These are phyloP conservation scores for Dermolepida albohirtum DNA, from an alignment of 2,888 invertebrate genomes.

Conservation along the genomic window DNA sequence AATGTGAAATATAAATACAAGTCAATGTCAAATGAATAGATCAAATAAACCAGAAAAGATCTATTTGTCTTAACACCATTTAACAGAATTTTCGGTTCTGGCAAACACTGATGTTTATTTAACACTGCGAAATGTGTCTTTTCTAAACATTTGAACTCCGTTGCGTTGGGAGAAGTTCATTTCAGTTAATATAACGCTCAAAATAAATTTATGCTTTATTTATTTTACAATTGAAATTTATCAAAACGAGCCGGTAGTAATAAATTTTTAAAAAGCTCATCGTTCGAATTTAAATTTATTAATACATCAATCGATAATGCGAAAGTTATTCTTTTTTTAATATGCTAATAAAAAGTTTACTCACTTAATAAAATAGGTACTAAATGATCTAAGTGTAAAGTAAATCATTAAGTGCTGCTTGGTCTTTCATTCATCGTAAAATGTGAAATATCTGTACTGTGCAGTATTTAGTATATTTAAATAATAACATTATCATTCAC, in stretches of 20 bases:
- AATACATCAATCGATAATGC: slow-evolving; percentile 31
- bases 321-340: slow-evolving; percentile 32
- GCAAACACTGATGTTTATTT: slow-evolving; percentile 30
- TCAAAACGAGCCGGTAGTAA: slow-evolving; percentile 19
- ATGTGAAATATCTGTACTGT: slow-evolving; percentile 8
- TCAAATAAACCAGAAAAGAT: slow-evolving; percentile 29
- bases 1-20: no score
- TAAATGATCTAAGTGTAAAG: slow-evolving; percentile 38
- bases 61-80: slow-evolving; percentile 37
- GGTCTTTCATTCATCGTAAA: slow-evolving; percentile 31
- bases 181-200: slow-evolving; percentile 31
- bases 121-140: slow-evolving; percentile 38
- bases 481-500: slow-evolving; percentile 3
- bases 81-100: slow-evolving; percentile 35
- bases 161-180: slow-evolving; percentile 10
- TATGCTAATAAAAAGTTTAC: slow-evolving; percentile 36
- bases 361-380: slow-evolving; percentile 36
- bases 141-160: slow-evolving; percentile 16
- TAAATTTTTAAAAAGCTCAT: slow-evolving; percentile 2
- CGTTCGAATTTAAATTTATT: slow-evolving; percentile 12
- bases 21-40: slow-evolving; percentile 28
- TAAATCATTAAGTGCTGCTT: slow-evolving; percentile 32
- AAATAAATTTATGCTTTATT: slow-evolving; percentile 36
- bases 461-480: not conserved
- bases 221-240: slow-evolving; percentile 33